Evolutionary conservation across 2,888 invertebrate genomes (phyloP).

Genomic region (Troides aeacus): DNA sequence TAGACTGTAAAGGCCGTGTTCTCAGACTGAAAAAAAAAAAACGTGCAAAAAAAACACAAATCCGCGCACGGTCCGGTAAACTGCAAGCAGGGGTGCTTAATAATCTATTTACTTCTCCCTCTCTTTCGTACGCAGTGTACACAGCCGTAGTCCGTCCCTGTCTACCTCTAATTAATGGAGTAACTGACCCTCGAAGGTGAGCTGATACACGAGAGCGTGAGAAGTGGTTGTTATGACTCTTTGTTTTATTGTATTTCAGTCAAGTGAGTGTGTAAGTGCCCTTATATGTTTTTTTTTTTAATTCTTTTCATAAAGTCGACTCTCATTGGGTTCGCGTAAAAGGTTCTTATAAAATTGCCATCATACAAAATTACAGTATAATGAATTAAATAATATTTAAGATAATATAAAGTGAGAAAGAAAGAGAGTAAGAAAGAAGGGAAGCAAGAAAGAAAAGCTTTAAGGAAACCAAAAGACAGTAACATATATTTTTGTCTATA

Average conservation of each 20-base stretch:
- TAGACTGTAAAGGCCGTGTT: slow-evolving; percentile 64
- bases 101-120: slow-evolving; percentile 50
- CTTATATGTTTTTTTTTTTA: slow-evolving; percentile 45
- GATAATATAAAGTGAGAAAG: too few species aligned
- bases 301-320: slow-evolving; percentile 48
- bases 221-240: slow-evolving; percentile 70
- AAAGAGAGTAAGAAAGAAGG: too few species aligned
- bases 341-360: too few species aligned
- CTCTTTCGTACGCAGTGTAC: slow-evolving; percentile 42
- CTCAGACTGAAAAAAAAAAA: slow-evolving; percentile 53
- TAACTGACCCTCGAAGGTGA: slow-evolving; percentile 66
- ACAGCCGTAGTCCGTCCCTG: slow-evolving; percentile 41
- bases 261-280: slow-evolving; percentile 51
- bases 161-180: slow-evolving; percentile 67
- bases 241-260: slow-evolving; percentile 64
- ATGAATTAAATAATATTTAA: too few species aligned
- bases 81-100: slow-evolving; percentile 65
- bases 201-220: slow-evolving; percentile 59
- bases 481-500: too few species aligned
- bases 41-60: slow-evolving; percentile 54
- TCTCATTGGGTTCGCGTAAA: slow-evolving; percentile 32
- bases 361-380: too few species aligned
- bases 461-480: too few species aligned
- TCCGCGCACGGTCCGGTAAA: slow-evolving; percentile 60
- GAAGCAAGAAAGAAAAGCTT: too few species aligned